Conservation (phyloP, 1,140 invertebrate species). For the Drosophila tropicalis region DNA sequence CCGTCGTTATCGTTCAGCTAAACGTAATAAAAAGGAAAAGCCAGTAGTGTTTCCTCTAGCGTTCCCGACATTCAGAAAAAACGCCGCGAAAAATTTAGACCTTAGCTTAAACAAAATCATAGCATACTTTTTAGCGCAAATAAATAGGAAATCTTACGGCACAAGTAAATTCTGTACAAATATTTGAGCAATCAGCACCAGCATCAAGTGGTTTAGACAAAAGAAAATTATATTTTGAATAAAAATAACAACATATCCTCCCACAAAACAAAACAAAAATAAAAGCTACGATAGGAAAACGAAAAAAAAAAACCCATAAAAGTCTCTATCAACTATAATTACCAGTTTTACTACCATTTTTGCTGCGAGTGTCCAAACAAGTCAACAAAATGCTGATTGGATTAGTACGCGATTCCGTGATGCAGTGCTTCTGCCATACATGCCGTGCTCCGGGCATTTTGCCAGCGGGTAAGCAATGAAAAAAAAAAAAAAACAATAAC, state of each 20-base stretch:
- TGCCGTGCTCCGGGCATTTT: slow-evolving; percentile 90
- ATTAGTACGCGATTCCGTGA: slow-evolving; percentile 92
- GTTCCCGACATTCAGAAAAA: slow-evolving; percentile 9
- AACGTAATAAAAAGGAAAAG: slow-evolving; percentile 11
- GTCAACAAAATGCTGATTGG: slow-evolving; percentile 89
- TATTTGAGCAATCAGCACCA: not conserved
- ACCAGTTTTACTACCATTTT: slow-evolving; percentile 22
- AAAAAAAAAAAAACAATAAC: not conserved
- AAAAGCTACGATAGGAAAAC: not conserved
- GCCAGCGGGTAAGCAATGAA: slow-evolving; percentile 86
- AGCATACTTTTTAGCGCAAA: slow-evolving; percentile 41
- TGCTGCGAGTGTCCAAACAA: slow-evolving; percentile 18
- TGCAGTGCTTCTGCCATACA: slow-evolving; percentile 95
- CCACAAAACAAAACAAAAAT: not conserved
- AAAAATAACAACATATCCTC: slow-evolving; percentile 7
- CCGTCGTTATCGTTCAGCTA: slow-evolving; percentile 29
- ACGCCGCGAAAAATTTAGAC: slow-evolving; percentile 22
- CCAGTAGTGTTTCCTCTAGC: slow-evolving; percentile 23
- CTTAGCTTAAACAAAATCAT: slow-evolving; percentile 18
- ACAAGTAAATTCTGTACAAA: slow-evolving; percentile 9
- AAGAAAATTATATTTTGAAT: not conserved
- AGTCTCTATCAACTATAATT: not conserved
- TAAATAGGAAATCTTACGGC: not conserved
- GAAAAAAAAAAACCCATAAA: not conserved
- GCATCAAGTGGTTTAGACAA: slow-evolving; percentile 16